Base-by-base conservation (phyloP, 2,888 invertebrate species). In the Boloria selene region DNA sequence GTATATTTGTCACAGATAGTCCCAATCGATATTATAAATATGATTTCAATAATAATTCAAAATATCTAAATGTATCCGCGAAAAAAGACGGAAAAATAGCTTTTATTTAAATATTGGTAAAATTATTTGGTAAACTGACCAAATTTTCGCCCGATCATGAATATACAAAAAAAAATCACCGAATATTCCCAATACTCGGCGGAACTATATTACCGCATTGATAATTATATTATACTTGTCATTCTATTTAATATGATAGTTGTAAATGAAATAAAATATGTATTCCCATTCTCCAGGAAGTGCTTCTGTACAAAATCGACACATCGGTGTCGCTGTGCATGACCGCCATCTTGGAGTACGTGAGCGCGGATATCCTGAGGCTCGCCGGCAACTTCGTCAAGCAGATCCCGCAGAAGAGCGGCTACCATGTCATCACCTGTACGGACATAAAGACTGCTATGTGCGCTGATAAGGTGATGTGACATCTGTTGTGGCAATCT, bases 361-460 rank as follows among this genome's bases (percentile, higher is more conserved):
- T 99, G 75, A 97, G 98, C 73, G 96, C 97, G 1, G 99, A 99
- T 90, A 98, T 99, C 76, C 91, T 99, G 61, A 98, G 98, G 94
- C 93, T 99, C 84, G 97, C 98, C 61, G 98, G 98, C 61, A 98
- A 98, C 86, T 99, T 98, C 92, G 99, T 99, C 49, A 98, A 98
- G 90, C 98, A 98, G 89, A 98, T 99, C 76, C 96, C 97, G 64
- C 98, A 98, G 89, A 87, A 90, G 75, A 84, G 84, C 0, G 90
- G 91, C 18, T 87, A 85, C 61, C 85, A 84, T 62, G 94, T 95
- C 51, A 97, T 99, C 81, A 97, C 98, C 0, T 96, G 96, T 72
- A 96, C 98, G 82, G 99, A 99, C 85, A 97, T 99, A 81, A 96
- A 97, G 92, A 98, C 99, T 64, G 98, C 99, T 60, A 98, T 99